phyloP scores from a whole-genome alignment of 2,113 vertebrate species.

The Meriones unguiculatus region DNA sequence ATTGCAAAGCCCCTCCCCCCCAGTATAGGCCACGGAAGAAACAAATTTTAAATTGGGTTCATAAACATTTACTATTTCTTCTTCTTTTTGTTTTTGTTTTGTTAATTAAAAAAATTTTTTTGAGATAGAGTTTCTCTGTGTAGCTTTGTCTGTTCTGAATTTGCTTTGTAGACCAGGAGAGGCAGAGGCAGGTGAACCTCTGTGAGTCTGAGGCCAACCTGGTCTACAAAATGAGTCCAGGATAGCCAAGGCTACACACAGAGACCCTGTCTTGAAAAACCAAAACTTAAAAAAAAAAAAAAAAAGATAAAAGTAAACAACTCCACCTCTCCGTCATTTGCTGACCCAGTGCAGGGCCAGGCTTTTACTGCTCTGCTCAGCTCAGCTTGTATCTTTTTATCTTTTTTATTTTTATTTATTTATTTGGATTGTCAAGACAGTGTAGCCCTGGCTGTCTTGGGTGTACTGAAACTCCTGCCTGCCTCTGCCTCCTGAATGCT shows the following conservation, averaged over 20 bases:
- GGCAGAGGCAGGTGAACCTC: too few relatives aligned
- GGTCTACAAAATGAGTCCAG: too few relatives aligned
- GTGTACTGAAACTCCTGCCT: neutral
- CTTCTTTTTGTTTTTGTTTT: too few relatives aligned
- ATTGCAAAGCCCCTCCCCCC: neutral
- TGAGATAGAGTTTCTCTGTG: too few relatives aligned
- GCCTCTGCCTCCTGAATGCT: neutral
- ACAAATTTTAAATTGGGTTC: neutral
- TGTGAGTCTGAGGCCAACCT: too few relatives aligned
- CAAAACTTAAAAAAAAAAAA: too few relatives aligned
- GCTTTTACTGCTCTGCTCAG: neutral
- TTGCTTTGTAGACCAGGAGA: too few relatives aligned
- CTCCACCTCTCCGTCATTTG: neutral
- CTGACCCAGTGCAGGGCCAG: neutral
- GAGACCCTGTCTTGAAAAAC: too few relatives aligned
- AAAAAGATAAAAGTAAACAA: neutral
- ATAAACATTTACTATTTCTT: neutral
- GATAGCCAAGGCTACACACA: too few relatives aligned
- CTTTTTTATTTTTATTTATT: neutral
- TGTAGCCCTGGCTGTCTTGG: neutral
- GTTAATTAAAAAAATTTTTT: too few relatives aligned
- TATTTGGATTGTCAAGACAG: neutral
- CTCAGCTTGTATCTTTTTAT: too few relatives aligned
- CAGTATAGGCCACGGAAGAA: neutral
- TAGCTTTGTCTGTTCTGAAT: too few relatives aligned